These are phyloP conservation scores for Lasioglossum lativentre DNA, from an alignment of 2,888 invertebrate species.

Conservation along the genomic window DNA sequence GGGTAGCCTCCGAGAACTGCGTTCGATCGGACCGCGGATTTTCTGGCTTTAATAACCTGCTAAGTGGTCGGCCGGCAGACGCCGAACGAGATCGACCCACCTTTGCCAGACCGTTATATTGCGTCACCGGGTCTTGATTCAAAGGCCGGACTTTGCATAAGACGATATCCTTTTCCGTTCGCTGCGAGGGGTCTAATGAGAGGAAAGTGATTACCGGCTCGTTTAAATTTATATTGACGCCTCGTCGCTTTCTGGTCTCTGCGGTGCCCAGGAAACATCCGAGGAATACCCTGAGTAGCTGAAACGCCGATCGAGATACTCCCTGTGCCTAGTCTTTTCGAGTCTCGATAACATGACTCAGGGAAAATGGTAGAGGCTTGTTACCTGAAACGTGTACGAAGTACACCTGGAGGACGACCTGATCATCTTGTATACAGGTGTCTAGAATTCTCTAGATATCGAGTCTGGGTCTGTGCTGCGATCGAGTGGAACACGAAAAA, in stretches of 20 bases:
- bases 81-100: constrained; percentile 6
- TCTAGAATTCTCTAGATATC: no score
- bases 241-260: not conserved
- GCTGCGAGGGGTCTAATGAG: not conserved
- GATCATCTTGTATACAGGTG: no score
- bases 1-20: constrained; percentile 37
- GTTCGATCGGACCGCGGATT: constrained; percentile 36
- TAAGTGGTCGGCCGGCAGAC: constrained; percentile 28
- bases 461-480: no score
- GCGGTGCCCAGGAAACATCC: not conserved
- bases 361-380: not conserved
- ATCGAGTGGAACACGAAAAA: no score
- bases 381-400: no score
- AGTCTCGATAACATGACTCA: not conserved
- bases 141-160: constrained; percentile 36
- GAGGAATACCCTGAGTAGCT: not conserved
- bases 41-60: constrained; percentile 50
- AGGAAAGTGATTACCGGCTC: constrained; percentile 5
- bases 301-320: not conserved
- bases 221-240: constrained; percentile 7
- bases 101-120: constrained; percentile 46
- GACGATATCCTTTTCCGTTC: not conserved
- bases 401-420: no score
- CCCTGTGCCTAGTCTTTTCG: not conserved
- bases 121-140: constrained; percentile 7